Evolutionary conservation across 2,113 vertebrate genomes (phyloP), one percentile per base, ranked within the genome.

Genomic region (Xyliphius kryptos): DNA sequence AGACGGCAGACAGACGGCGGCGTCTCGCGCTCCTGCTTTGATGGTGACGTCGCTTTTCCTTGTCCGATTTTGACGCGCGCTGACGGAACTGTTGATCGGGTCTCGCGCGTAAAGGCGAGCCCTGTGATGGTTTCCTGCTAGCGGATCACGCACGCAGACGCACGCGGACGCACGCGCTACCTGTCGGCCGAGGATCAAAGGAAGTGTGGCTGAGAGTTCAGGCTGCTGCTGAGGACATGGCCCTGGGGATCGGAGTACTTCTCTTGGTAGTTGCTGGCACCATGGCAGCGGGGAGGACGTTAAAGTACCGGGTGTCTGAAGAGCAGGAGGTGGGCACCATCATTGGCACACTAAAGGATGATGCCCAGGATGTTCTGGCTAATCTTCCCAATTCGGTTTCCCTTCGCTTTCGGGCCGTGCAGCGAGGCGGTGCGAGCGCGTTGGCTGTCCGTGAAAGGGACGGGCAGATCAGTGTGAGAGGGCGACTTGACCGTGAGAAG

Each of bases 401-500:
- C 1, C 84, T 92, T 32, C 94, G 95, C 0, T 98, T 99, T 55
- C 84, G 93, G 79, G 91, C 91, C 1, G 95, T 99, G 91, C 95
- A 92, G 61, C 77, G 93, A 41, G 91, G 90, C 0, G 89, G 84
- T 67, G 86, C 91, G 41, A 87, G 86, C 3, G 81, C 94, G 4
- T 88, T 99, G 0, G 63, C 88, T 0, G 91, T 99, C 22, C 89
- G 92, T 2, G 96, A 99, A 71, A 90, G 91, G 72, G 95, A 89
- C 3, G 96, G 96, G 47, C 92, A 97, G 62, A 93, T 99, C 78
- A 93, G 91, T 86, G 86, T 99, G 68, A 90, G 88, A 70, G 87
- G 90, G 66, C 90, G 90, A 70, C 93, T 99, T 37, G 96, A 99
- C 79, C 89, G 96, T 1, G 96, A 99, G n/a, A 92, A 93, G 77